Evolutionary conservation across 2,113 vertebrate species (phyloP).

Genomic region (Myiozetetes cayanensis): DNA sequence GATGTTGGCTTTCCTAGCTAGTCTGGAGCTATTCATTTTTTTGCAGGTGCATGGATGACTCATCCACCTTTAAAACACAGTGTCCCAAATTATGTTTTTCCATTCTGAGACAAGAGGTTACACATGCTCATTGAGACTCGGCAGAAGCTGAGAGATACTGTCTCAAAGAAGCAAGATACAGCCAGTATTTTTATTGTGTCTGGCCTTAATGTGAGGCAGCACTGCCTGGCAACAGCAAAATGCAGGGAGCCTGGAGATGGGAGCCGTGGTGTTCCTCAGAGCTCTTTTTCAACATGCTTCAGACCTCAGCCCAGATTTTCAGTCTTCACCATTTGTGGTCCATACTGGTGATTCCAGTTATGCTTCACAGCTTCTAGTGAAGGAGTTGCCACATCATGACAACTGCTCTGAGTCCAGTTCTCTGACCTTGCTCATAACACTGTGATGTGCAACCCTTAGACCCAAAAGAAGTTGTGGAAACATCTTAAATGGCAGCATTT

Average conservation of each 20-base stretch:
- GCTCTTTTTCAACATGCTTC: background rate
- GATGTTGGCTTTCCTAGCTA: background rate
- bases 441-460: background rate
- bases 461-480: background rate
- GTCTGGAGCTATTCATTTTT: background rate
- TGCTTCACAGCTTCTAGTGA: background rate
- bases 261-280: background rate
- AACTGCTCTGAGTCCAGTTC: background rate
- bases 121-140: accelerated
- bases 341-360: background rate
- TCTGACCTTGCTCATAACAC: background rate
- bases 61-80: background rate
- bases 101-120: background rate
- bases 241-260: background rate
- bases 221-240: background rate
- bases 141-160: background rate
- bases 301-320: background rate
- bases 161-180: background rate
- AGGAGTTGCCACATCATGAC: background rate
- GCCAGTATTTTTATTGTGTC: background rate
- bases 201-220: background rate
- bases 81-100: background rate
- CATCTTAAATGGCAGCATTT: background rate
- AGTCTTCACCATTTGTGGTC: background rate
- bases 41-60: background rate